These are phyloP conservation scores for Microcebus ravelobensis DNA, from an alignment of 2,113 vertebrate genomes.

Conservation along the genomic window DNA sequence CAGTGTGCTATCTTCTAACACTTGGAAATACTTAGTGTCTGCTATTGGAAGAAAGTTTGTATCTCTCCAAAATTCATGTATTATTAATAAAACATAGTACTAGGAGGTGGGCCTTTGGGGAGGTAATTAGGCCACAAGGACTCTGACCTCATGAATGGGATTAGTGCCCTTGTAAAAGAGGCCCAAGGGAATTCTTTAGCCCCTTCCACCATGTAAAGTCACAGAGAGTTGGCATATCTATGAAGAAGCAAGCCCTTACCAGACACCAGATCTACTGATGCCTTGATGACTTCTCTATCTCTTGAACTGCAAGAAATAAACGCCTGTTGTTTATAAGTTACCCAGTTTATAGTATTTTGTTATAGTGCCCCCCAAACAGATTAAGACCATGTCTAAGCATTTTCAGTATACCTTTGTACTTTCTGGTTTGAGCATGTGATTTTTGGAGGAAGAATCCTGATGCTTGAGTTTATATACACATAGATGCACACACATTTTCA, in stretches of 20 bases:
- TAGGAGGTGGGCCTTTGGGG: background rate
- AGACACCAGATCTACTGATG: background rate
- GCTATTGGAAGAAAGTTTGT: background rate
- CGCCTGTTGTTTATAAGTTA: background rate
- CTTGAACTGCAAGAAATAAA: background rate
- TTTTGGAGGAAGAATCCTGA: background rate
- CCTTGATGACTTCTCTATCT: background rate
- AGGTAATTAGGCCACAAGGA: background rate
- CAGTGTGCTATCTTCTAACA: background rate
- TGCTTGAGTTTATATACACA: background rate
- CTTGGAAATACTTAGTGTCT: background rate
- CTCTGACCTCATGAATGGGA: background rate
- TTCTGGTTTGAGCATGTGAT: background rate
- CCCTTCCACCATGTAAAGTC: background rate
- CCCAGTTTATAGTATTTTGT: background rate
- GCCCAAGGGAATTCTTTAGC: fast-evolving
- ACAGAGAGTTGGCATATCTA: too few relatives aligned
- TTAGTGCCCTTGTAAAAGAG: background rate
- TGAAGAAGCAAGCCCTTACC: background rate
- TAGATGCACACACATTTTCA: background rate
- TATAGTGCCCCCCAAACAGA: too few relatives aligned
- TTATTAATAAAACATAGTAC: background rate
- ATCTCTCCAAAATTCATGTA: background rate
- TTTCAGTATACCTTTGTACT: background rate
- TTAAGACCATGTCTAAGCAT: background rate